Percentiles rank a stretch among this genome's conserved stretches.
These are phyloP conservation scores for Trachelus tabidus DNA, from an alignment of 2,888 invertebrate species.

Conservation along the genomic window DNA sequence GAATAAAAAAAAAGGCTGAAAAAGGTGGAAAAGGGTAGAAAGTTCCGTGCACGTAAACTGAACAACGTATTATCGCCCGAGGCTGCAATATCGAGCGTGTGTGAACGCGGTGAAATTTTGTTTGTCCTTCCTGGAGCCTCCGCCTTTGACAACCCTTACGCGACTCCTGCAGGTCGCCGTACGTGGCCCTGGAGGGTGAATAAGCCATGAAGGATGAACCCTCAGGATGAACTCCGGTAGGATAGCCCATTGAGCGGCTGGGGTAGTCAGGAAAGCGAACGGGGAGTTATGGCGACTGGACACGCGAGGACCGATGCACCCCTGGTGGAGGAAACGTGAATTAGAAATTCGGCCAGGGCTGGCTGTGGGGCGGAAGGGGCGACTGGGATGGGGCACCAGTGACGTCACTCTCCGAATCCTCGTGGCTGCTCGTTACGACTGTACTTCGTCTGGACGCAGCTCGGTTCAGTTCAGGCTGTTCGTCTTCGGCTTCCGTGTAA, in stretches of 20 bases:
- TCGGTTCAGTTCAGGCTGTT: neutral
- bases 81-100: conserved; percentile 39
- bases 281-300: neutral
- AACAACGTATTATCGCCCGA: conserved; percentile 42
- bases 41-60: neutral
- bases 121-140: neutral
- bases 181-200: neutral
- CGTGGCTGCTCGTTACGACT: neutral
- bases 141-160: neutral
- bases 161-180: neutral
- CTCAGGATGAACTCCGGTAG: neutral
- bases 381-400: neutral
- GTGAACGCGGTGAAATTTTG: neutral
- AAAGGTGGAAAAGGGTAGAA: neutral
- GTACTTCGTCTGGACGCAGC: neutral
- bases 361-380: neutral
- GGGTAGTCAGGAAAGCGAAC: neutral
- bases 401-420: neutral
- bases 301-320: neutral
- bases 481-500: neutral
- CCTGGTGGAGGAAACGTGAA: neutral
- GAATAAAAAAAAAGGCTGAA: neutral
- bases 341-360: neutral
- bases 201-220: neutral
- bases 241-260: neutral